Conservation (phyloP, 2,797 vertebrate species). For the Staurois parvus region DNA sequence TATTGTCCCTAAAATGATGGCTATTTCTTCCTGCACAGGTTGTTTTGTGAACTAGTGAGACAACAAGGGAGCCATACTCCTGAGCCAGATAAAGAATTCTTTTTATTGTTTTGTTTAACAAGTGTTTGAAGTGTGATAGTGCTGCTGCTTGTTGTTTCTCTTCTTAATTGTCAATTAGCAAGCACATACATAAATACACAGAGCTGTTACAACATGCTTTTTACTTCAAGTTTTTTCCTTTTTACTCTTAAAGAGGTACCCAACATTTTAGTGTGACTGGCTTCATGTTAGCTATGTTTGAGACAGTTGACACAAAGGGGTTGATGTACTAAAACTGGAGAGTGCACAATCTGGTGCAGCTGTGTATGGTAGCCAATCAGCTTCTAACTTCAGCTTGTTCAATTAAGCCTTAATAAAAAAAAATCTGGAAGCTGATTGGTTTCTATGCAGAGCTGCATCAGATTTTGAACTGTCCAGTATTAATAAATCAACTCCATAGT, state of each 20-base stretch:
- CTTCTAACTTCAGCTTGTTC: no score
- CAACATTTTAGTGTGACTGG: no score
- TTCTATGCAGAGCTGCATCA: no score
- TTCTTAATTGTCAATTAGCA: constrained; percentile 52
- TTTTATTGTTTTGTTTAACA: constrained; percentile 63
- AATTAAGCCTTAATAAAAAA: no score
- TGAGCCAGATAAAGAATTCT: constrained; percentile 59
- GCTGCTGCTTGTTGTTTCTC: constrained; percentile 2
- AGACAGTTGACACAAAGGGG: no score
- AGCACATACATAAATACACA: constrained; percentile 10
- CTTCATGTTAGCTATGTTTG: no score
- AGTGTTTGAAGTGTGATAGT: constrained; percentile 58
- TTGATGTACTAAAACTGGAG: no score
- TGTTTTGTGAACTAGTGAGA: constrained; percentile 54
- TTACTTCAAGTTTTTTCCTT: constrained; percentile 15
- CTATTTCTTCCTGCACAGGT: constrained; percentile 64
- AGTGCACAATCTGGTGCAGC: no score
- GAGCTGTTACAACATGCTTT: not conserved
- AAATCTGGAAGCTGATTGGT: no score
- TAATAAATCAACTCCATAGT: no score
- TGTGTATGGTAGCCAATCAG: no score
- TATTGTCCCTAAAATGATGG: constrained; percentile 63
- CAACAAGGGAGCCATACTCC: constrained; percentile 64
- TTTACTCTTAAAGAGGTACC: not conserved
- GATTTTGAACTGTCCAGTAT: no score